Conservation (phyloP, 2,888 invertebrate species). For the Dichetophora obliterata region DNA sequence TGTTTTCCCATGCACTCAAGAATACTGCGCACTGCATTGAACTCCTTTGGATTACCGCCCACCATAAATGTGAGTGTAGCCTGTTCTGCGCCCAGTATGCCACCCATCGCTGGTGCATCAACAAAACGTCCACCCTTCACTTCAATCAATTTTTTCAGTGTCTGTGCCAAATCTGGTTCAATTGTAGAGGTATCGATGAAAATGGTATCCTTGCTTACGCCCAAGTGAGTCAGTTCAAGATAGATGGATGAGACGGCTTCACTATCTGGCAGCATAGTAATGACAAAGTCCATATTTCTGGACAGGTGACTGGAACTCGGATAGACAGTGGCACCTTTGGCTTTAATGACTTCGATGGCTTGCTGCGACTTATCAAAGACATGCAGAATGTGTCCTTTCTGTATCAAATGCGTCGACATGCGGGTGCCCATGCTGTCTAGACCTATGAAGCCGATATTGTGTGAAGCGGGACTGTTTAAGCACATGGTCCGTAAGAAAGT, state of each 20-base stretch:
- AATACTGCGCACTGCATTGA: constrained; percentile 78
- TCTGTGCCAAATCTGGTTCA: constrained; percentile 87
- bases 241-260: constrained; percentile 88
- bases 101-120: constrained; percentile 98
- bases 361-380: constrained; percentile 84
- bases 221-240: constrained; percentile 71
- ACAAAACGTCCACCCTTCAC: constrained; percentile 81
- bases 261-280: constrained; percentile 95
- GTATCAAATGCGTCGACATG: constrained; percentile 93
- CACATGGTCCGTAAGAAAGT: constrained; percentile 57
- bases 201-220: constrained; percentile 74
- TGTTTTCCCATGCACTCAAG: constrained; percentile 89
- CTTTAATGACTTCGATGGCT: constrained; percentile 74
- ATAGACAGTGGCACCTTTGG: constrained; percentile 80
- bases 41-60: constrained; percentile 80
- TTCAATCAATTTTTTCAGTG: constrained; percentile 73
- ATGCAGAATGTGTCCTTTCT: constrained; percentile 83
- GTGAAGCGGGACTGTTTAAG: constrained; percentile 55
- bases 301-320: constrained; percentile 83
- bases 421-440: constrained; percentile 96
- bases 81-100: constrained; percentile 91
- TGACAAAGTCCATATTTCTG: constrained; percentile 79
- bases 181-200: constrained; percentile 96
- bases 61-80: constrained; percentile 96
- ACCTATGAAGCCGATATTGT: constrained; percentile 89